These are phyloP conservation scores for Petrocephalus schoutedeni DNA, from an alignment of 2,797 vertebrate genomes.

Conservation along the genomic window DNA sequence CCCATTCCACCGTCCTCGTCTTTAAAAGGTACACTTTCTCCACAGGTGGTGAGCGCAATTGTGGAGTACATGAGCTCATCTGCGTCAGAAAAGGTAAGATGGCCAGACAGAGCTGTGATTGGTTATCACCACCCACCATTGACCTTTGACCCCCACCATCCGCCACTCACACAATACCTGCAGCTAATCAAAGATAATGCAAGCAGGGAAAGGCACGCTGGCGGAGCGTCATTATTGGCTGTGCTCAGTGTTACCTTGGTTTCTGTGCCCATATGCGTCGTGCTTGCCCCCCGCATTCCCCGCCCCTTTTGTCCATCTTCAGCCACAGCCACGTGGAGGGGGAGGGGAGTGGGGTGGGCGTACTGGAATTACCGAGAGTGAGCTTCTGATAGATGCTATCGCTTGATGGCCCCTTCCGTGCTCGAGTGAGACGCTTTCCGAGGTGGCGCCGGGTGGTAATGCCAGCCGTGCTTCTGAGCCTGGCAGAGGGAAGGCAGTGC, in stretches of 20 bases:
- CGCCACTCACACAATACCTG: background rate
- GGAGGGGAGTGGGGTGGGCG: background rate
- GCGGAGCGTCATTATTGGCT: background rate
- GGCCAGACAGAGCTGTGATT: slow-evolving; percentile 27
- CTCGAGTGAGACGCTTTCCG: background rate
- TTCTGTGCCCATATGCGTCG: background rate
- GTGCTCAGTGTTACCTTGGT: background rate
- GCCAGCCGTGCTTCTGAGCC: background rate
- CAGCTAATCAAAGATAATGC: background rate
- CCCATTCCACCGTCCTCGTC: slow-evolving; percentile 34
- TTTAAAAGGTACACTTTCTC: slow-evolving; percentile 62
- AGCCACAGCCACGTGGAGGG: background rate
- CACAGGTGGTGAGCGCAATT: slow-evolving; percentile 92
- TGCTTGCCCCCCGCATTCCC: background rate
- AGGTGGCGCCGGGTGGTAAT: background rate
- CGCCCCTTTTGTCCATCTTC: background rate
- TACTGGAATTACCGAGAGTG: background rate
- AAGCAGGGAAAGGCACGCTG: background rate
- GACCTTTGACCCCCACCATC: background rate
- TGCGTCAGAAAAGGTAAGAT: slow-evolving; percentile 94
- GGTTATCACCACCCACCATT: background rate
- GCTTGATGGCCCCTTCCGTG: too few species aligned
- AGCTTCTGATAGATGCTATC: background rate
- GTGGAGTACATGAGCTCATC: slow-evolving; percentile 95
- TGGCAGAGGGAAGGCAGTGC: too few species aligned